These are phyloP conservation scores for Apis dorsata DNA, from an alignment of 1,140 invertebrate genomes.

Conservation along the genomic window DNA sequence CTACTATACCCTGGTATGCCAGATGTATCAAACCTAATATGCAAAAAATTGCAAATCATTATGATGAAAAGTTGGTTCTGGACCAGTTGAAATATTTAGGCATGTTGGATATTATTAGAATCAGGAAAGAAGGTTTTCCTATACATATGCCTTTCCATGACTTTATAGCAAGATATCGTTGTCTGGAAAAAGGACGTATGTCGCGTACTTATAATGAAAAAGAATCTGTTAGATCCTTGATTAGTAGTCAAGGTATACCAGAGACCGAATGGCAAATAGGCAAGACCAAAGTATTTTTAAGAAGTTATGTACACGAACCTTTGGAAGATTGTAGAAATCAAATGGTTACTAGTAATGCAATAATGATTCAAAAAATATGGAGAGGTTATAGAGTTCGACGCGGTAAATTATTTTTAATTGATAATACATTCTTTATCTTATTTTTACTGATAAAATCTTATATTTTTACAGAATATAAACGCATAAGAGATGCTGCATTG, in stretches of 20 bases:
- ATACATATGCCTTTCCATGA: constrained; percentile 90
- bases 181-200: constrained; percentile 80
- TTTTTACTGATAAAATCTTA: neutral
- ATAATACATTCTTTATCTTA: neutral
- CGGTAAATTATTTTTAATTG: constrained; percentile 76
- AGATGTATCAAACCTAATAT: constrained; percentile 97
- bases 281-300: constrained; percentile 93
- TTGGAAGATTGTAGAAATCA: constrained; percentile 89
- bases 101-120: constrained; percentile 97
- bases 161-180: constrained; percentile 90
- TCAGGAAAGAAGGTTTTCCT: constrained; percentile 95
- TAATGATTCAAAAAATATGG: constrained; percentile 91
- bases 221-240: constrained; percentile 82
- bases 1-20: constrained; percentile 97
- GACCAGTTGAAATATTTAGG: constrained; percentile 96
- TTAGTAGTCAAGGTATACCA: constrained; percentile 83
- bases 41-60: constrained; percentile 91
- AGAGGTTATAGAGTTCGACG: constrained; percentile 83
- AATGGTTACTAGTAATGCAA: constrained; percentile 86
- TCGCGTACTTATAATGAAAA: constrained; percentile 75
- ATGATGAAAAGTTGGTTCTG: constrained; percentile 90
- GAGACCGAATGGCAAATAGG: constrained; percentile 94
- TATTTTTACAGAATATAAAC: constrained; percentile 82
- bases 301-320: constrained; percentile 91
- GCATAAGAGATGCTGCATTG: constrained; percentile 86